Conservation (phyloP, 2,797 vertebrate species). For the Tinamus major region DNA sequence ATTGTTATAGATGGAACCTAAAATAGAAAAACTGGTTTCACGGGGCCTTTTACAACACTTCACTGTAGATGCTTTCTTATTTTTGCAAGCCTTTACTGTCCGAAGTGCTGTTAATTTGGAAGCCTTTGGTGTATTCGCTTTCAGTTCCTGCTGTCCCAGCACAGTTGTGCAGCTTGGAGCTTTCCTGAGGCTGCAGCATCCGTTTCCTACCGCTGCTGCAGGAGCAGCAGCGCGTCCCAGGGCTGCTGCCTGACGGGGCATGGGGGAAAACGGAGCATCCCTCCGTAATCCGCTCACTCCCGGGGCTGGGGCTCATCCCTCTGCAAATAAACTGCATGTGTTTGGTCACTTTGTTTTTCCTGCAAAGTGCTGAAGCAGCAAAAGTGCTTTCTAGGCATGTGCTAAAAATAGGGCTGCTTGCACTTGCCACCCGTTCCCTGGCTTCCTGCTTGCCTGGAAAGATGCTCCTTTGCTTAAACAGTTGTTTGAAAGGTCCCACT, state of each 20-base stretch:
- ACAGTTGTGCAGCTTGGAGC: neutral
- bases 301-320: neutral
- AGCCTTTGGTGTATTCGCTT: neutral
- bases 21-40: conserved; percentile 7
- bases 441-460: neutral
- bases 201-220: neutral
- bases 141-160: neutral
- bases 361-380: conserved; percentile 55
- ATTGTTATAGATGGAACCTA: neutral
- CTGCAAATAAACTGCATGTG: conserved; percentile 34
- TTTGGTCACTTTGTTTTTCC: conserved; percentile 38
- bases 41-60: neutral
- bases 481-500: neutral
- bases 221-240: accelerated
- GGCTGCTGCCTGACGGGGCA: neutral
- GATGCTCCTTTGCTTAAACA: neutral
- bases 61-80: too few relatives aligned
- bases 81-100: neutral
- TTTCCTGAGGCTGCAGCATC: neutral
- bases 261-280: neutral
- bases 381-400: conserved; percentile 62
- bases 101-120: neutral
- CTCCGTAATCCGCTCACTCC: neutral
- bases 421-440: neutral
- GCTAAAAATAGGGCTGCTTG: conserved; percentile 49